Base-by-base conservation (phyloP, 2,888 invertebrate genomes). In the Iphiclides podalirius region DNA sequence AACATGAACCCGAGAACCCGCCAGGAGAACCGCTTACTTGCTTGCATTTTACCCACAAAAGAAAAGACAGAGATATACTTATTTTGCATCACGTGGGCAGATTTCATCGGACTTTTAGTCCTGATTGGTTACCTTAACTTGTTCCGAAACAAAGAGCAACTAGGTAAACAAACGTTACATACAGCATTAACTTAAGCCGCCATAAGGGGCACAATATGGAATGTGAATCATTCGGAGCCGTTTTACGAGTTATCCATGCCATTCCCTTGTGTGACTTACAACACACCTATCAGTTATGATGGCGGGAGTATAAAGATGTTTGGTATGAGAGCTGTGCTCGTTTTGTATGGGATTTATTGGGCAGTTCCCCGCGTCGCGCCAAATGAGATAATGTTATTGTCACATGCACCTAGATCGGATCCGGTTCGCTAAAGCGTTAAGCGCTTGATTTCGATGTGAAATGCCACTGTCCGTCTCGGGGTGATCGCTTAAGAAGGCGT, bases 371-470 rank as follows among this genome's bases (percentile, higher is more conserved):
- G 40, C 12, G 12, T 11, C 20, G 31, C 14, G 20, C 23, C 23
- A n/a, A 38, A 26, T 43, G 48, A 38, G 48, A 49, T 49, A 49
- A 38, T 44, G 43, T 43, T 49, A 38, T 35, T 49, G 49, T 44
- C 34, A 17, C 16, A 33, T n/a, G 23, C 33, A 34, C 23, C 42
- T 33, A n/a, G n/a, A n/a, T n/a, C n/a, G n/a, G n/a, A n/a, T n/a
- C n/a, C n/a, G n/a, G n/a, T n/a, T n/a, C n/a, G n/a, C n/a, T n/a
- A n/a, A n/a, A n/a, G n/a, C n/a, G n/a, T n/a, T n/a, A n/a, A n/a
- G n/a, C n/a, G n/a, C n/a, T n/a, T n/a, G n/a, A n/a, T n/a, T n/a
- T 37, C 42, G 37, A 38, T 37, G 13, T 33, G 13, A 20, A 42
- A 15, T 35, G 26, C 2, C 2, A 23, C 12, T 28, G 14, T 14